Percentiles rank a stretch among this genome's conserved stretches.
These are phyloP conservation scores for Thereva nobilitata DNA, from an alignment of 2,888 invertebrate species.

Conservation along the genomic window DNA sequence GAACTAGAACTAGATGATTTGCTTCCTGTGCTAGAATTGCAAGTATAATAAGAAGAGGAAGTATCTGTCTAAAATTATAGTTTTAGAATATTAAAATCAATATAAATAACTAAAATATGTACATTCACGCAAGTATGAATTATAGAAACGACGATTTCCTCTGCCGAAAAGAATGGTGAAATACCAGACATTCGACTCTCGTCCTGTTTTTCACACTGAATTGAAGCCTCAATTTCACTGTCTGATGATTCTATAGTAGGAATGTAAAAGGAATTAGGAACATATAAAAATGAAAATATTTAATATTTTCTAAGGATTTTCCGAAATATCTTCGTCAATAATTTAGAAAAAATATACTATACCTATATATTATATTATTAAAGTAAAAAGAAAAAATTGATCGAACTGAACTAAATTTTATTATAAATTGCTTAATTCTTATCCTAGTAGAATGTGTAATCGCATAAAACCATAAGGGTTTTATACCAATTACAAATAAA, in stretches of 20 bases:
- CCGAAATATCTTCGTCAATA: too few relatives aligned
- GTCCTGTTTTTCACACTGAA: conserved; percentile 52
- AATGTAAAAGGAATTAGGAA: background rate
- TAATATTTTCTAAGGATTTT: too few relatives aligned
- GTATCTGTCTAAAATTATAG: conserved; percentile 47
- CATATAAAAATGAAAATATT: too few relatives aligned
- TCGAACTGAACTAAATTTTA: too few relatives aligned
- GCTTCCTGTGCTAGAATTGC: conserved; percentile 52
- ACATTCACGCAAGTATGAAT: conserved; percentile 16
- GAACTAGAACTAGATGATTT: conserved; percentile 45
- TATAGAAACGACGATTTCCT: conserved; percentile 60
- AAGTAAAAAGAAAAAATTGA: too few relatives aligned
- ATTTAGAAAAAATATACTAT: too few relatives aligned
- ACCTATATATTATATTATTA: too few relatives aligned
- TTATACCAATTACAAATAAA: too few relatives aligned
- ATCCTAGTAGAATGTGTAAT: too few relatives aligned
- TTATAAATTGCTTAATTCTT: too few relatives aligned
- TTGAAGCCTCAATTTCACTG: conserved; percentile 55
- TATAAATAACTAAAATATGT: background rate
- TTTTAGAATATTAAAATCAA: background rate
- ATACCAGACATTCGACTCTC: conserved; percentile 70
- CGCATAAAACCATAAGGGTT: too few relatives aligned
- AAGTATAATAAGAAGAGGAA: conserved; percentile 56
- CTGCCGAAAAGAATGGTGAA: conserved; percentile 74
- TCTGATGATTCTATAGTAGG: conserved; percentile 52